Conservation (phyloP, 2,797 vertebrate genomes). For the Toxotes lorentzi region DNA sequence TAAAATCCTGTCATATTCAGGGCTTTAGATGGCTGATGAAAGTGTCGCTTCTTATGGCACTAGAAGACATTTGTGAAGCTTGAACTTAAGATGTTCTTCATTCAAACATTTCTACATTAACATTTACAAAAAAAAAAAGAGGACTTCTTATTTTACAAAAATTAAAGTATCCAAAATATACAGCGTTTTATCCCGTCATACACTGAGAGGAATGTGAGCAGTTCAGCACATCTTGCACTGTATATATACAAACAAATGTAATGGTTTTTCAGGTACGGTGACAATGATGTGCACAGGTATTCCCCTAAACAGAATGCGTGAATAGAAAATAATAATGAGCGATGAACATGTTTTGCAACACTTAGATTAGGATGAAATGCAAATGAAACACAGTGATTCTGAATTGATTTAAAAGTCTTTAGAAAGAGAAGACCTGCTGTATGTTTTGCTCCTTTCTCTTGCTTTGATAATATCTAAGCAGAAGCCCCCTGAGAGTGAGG, state of each 20-base stretch:
- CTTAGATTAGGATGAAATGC: constrained; percentile 37
- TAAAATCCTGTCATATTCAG: constrained; percentile 6
- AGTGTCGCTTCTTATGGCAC: constrained; percentile 10
- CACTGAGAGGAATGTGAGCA: constrained; percentile 61
- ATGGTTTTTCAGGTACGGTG: constrained; percentile 7
- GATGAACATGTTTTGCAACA: constrained; percentile 28
- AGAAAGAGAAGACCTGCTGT: neutral
- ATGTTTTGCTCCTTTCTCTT: constrained; percentile 14
- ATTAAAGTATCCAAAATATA: constrained; percentile 59
- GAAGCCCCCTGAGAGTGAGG: constrained; percentile 52
- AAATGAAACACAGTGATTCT: constrained; percentile 52
- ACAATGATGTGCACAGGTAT: constrained; percentile 12
- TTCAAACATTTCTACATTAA: constrained; percentile 49
- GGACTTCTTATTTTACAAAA: constrained; percentile 59
- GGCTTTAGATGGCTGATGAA: constrained; percentile 8
- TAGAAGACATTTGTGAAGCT: constrained; percentile 35
- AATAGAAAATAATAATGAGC: constrained; percentile 28
- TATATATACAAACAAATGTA: constrained; percentile 48
- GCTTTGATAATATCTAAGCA: constrained; percentile 32
- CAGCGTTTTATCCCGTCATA: constrained; percentile 52
- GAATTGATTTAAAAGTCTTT: constrained; percentile 29
- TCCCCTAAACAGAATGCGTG: constrained; percentile 29
- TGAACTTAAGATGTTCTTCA: constrained; percentile 29
- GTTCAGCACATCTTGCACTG: constrained; percentile 44
- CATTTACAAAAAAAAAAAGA: constrained; percentile 59